Evolutionary conservation across 2,113 vertebrate genomes (phyloP), one percentile per base, ranked within the genome.

Genomic region (Enhydra lutris): DNA sequence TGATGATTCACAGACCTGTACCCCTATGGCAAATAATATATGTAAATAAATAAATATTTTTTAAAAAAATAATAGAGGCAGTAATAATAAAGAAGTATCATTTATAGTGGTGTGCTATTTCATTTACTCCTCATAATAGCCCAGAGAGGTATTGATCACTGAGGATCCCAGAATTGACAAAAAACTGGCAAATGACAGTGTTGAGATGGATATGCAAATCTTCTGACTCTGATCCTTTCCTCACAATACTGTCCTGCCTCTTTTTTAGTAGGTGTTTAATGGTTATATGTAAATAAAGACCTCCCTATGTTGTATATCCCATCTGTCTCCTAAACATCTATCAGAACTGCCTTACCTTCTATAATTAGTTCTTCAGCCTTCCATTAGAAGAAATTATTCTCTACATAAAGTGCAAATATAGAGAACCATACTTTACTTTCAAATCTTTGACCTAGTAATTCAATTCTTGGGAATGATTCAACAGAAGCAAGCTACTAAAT

Each of bases 401-500:
- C 55, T n/a, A 52, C 6, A 59, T 47, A 59, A 97, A 93, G 26
- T 26, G 4, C 24, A 97, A 71, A 84, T 13, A 93, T 34, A 78
- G 90, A 92, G 24, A 9, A 50, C 4, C 34, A 89, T 74, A 36
- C 0, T 83, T 79, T 42, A 12, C 26, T 79, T 67, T 71, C 26
- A 34, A 45, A 63, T 36, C 13, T 26, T 89, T 80, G 9, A 26
- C 34, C 9, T 26, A 83, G 79, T 26, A 82, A 95, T 76, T 92
- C 45, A 55, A 45, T 85, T 84, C 15, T 42, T 73, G 17, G 6
- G 5, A 86, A 81, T 94, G 85, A 81, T 73, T 96, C 65, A 94
- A 82, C 73, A 89, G 91, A 89, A 88, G 29, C 24, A 82, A 96
- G 89, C 34, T 24, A 87, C 23, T 76, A 96, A 85, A 59, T 45